Conservation (phyloP, 2,113 vertebrate species). For the Mystacornis crossleyi region DNA sequence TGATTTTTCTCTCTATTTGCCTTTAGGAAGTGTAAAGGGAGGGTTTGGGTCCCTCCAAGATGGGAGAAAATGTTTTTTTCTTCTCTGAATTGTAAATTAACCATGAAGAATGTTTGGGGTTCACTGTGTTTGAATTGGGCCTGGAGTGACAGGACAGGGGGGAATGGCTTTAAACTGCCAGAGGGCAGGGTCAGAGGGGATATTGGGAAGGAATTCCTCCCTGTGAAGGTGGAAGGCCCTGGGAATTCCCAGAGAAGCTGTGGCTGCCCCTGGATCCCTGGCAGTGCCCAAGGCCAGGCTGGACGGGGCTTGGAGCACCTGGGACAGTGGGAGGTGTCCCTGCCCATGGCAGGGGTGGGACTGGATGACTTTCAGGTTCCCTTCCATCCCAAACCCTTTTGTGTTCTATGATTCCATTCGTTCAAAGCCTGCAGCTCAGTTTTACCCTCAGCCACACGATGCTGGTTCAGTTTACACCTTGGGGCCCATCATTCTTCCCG, state of each 20-base stretch:
- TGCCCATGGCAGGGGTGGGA: background rate
- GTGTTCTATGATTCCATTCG: background rate
- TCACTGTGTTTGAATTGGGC: background rate
- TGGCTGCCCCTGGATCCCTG: background rate
- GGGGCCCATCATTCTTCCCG: background rate
- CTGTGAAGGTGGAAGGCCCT: rapidly evolving
- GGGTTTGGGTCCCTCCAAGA: background rate
- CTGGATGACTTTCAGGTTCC: rapidly evolving
- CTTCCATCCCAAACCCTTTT: background rate
- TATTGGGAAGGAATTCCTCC: rapidly evolving
- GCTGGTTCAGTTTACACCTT: background rate
- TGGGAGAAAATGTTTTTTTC: background rate
- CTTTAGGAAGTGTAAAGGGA: background rate
- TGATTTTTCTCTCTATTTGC: background rate
- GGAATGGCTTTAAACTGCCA: background rate
- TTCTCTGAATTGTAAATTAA: background rate
- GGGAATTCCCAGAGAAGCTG: background rate
- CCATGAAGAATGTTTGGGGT: background rate
- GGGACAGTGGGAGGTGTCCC: background rate
- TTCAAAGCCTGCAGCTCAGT: background rate
- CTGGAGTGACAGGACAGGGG: background rate
- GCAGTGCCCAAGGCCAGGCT: background rate
- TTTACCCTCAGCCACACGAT: background rate
- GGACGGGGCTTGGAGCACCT: background rate
- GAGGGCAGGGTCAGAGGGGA: background rate